A percentile compares a stretch with the other conserved stretches of the same genome.
These are phyloP conservation scores for Drosophila helvetica DNA, from an alignment of 2,888 invertebrate species.

Conservation along the genomic window DNA sequence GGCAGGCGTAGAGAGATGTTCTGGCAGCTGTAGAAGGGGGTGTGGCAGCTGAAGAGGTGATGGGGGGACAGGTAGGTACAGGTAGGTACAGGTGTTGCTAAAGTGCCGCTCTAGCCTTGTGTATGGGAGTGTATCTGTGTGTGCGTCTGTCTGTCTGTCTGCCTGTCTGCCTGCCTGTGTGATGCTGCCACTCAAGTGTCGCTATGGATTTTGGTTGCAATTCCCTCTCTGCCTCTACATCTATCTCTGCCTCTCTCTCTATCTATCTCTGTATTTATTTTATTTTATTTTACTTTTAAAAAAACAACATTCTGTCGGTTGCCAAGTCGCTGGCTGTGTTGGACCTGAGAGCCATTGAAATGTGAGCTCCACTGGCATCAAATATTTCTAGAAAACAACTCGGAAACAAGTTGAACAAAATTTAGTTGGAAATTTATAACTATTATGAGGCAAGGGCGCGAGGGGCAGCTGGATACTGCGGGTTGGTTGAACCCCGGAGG, in stretches of 20 bases:
- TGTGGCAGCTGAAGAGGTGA: too few relatives aligned
- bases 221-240: conserved; percentile 8
- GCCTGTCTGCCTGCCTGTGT: conserved; percentile 16
- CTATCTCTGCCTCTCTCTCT: not conserved
- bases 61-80: not conserved
- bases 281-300: conserved; percentile 14
- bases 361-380: not conserved
- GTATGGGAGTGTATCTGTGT: conserved; percentile 9
- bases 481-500: not conserved
- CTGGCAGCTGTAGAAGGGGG: too few relatives aligned
- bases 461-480: not conserved
- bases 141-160: conserved; percentile 6
- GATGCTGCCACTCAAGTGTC: conserved; percentile 70
- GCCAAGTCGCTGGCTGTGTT: conserved; percentile 33
- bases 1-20: not conserved
- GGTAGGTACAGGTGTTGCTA: conserved; percentile 59
- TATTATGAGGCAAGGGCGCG: not conserved
- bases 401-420: conserved; percentile 10
- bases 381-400: conserved; percentile 9
- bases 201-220: conserved; percentile 51
- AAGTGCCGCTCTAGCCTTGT: conserved; percentile 56
- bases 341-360: conserved; percentile 25
- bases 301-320: conserved; percentile 37
- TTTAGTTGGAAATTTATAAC: not conserved
- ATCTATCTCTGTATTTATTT: conserved; percentile 42